Conservation (phyloP, 2,888 invertebrate species). For the Pristionchus arcanus region DNA sequence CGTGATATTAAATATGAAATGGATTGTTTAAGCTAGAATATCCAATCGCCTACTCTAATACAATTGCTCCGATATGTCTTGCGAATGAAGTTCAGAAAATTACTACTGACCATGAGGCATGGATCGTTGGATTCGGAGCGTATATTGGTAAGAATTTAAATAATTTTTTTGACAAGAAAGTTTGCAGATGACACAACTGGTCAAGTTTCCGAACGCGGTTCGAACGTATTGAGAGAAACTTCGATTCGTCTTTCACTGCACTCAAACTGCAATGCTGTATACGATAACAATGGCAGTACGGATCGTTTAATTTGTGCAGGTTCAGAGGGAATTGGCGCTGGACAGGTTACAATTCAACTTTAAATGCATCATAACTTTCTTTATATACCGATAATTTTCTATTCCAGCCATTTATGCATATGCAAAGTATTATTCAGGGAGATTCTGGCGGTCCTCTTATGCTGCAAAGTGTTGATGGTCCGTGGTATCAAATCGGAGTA, state of each 20-base stretch:
- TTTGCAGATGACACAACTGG: not conserved
- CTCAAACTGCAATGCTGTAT: not conserved
- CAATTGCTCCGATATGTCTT: not conserved
- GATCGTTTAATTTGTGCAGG: slow-evolving; percentile 3
- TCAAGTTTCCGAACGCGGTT: not conserved
- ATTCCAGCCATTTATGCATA: too few species aligned
- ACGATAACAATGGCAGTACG: too few species aligned
- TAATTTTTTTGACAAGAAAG: not conserved
- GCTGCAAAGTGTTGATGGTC: slow-evolving; percentile 23
- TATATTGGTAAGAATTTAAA: not conserved
- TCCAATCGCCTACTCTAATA: not conserved
- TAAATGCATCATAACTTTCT: too few species aligned
- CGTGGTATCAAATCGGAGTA: slow-evolving; percentile 51
- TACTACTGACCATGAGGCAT: not conserved
- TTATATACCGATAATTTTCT: not conserved
- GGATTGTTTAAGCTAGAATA: not conserved
- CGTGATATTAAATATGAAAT: not conserved
- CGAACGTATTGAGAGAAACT: not conserved
- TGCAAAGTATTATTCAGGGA: slow-evolving; percentile 42
- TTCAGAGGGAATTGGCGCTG: not conserved
- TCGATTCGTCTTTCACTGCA: not conserved
- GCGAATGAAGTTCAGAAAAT: not conserved
- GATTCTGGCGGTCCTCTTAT: slow-evolving; percentile 55
- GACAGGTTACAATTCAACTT: slow-evolving; percentile 30
- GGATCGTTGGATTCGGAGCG: slow-evolving; percentile 9